These are phyloP conservation scores for Perca flavescens DNA, from an alignment of 2,113 vertebrate species.

Conservation along the genomic window DNA sequence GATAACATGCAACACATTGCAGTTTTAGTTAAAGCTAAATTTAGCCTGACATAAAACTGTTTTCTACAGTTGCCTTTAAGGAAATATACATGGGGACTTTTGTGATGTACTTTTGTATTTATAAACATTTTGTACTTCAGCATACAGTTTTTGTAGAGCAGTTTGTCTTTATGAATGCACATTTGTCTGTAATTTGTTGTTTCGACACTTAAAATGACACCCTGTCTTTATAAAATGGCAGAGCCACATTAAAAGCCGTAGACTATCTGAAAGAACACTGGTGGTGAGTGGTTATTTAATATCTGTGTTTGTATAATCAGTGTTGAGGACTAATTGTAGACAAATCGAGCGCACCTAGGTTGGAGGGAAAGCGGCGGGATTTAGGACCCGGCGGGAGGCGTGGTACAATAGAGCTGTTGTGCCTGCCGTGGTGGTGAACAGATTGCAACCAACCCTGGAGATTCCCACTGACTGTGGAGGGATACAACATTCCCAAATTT, in stretches of 20 bases:
- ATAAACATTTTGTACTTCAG: conserved; percentile 33
- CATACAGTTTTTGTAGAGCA: conserved; percentile 29
- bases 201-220: neutral
- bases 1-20: neutral
- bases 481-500: conserved; percentile 34
- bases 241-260: conserved; percentile 37
- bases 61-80: conserved; percentile 27
- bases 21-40: neutral
- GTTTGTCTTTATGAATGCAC: conserved; percentile 1
- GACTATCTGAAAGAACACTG: neutral
- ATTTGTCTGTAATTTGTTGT: conserved; percentile 20
- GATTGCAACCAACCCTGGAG: conserved; percentile 69
- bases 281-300: neutral
- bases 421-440: conserved; percentile 81
- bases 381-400: conserved; percentile 86
- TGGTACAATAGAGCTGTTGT: conserved; percentile 96
- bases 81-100: neutral
- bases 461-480: conserved; percentile 69
- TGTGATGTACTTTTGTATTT: conserved; percentile 35
- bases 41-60: neutral
- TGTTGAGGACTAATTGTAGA: rapidly evolving
- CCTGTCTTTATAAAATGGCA: conserved; percentile 13
- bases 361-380: conserved; percentile 84
- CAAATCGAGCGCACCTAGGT: conserved; percentile 69
- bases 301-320: too few species aligned